Evolutionary conservation across 2,797 vertebrate species (phyloP).

Genomic region (Karalla daura): DNA sequence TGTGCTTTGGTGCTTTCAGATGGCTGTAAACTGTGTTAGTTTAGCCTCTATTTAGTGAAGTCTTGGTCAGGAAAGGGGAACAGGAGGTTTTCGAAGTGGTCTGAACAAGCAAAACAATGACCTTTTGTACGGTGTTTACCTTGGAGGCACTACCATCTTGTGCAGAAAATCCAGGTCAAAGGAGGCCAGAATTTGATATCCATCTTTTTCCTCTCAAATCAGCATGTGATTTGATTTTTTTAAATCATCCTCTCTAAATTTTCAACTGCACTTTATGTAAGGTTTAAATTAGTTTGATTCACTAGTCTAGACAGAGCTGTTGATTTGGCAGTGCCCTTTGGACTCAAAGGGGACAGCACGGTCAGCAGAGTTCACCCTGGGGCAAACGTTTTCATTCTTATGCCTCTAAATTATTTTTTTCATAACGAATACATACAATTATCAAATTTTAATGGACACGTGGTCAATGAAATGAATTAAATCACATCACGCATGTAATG

Average conservation of each 20-base stretch:
- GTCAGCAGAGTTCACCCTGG: neutral
- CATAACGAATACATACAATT: no score
- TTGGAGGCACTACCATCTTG: neutral
- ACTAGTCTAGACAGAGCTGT: neutral
- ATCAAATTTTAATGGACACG: neutral
- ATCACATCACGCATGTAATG: neutral
- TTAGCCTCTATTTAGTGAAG: neutral
- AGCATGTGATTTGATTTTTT: no score
- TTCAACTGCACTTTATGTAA: no score
- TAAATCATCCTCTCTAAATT: no score
- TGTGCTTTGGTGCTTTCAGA: neutral
- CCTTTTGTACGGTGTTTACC: slow-evolving; percentile 1
- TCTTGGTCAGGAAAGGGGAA: neutral
- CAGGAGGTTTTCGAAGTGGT: slow-evolving; percentile 19
- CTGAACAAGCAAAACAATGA: neutral
- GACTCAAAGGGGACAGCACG: slow-evolving; percentile 1
- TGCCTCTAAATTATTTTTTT: neutral
- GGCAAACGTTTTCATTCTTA: neutral
- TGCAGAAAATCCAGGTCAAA: neutral
- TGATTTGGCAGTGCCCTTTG: slow-evolving; percentile 35
- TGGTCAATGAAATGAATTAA: neutral
- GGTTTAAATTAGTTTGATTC: no score
- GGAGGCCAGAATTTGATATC: no score
- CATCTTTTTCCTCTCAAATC: no score
- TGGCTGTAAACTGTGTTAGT: slow-evolving; percentile 12